Evolutionary conservation across 2,797 vertebrate genomes (phyloP), one percentile per base, ranked within the genome.

Genomic region (Molossus molossus): DNA sequence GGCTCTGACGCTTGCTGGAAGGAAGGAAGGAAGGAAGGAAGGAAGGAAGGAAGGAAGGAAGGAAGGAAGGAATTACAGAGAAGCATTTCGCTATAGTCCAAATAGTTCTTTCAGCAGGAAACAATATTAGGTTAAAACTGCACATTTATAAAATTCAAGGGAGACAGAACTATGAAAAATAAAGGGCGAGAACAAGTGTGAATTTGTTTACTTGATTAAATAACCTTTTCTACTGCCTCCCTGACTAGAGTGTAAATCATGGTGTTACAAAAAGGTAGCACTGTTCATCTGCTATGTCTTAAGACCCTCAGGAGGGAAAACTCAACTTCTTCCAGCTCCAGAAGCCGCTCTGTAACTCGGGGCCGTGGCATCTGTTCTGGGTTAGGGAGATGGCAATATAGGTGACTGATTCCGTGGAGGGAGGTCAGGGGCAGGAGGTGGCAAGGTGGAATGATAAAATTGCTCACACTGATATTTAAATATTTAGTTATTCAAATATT

Each of bases 361-460:
- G 2, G 37, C 90, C 88, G 96, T 98, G 98, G 92, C 91, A 97
- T 96, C 96, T 97, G 97, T 97, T 97, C 98, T 95, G 11, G 96
- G 95, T 96, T 93, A 90, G 84, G 88, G 81, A 96, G 91, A 96
- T 93, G 95, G 89, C 77, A 92, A 92, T 96, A 96, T 93, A 96
- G 60, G 97, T 97, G 97, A 95, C 96, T 82, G 96, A 4, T 75
- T 65, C 58, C 53, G 37, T 40, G 64, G 73, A 55, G 80, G 33
- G 21, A 87, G n/a, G 5, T 64, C 58, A 90, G 58, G 84, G 85
- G 64, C 48, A 76, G 90, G 87, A 50, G 76, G 23, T 60, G 6
- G 45, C 80, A 83, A 69, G 50, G 20, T 81, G 23, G 67, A 87
- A 77, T 95, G 70, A 62, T 72, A 88, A 87, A 96, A 90, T 67